phyloP scores from a whole-genome alignment of 2,113 vertebrate species.

The Neotoma lepida region DNA sequence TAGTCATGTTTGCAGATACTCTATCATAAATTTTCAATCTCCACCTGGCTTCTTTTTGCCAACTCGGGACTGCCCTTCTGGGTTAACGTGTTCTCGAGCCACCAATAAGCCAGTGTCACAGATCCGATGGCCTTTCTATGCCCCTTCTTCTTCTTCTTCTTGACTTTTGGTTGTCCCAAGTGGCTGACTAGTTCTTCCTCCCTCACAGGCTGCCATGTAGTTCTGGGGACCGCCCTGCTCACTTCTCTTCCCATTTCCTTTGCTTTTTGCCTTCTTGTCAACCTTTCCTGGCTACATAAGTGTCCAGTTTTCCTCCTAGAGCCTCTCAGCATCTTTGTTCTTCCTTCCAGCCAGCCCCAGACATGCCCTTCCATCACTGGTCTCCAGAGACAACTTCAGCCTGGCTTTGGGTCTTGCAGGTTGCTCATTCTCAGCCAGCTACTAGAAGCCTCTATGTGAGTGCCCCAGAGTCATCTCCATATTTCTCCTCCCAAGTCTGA shows the following conservation, averaged over 20 bases:
- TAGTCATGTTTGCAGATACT: slow-evolving; percentile 62
- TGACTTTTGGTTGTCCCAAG: not conserved
- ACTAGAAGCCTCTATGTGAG: not conserved
- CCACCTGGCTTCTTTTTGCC: slow-evolving; percentile 67
- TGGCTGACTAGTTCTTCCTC: not conserved
- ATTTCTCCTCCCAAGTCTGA: not conserved
- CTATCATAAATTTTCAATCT: slow-evolving; percentile 62
- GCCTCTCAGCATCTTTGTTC: not conserved
- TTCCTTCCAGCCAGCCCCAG: not conserved
- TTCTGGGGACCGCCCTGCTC: not conserved
- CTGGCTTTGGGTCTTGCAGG: not conserved
- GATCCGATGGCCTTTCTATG: not conserved
- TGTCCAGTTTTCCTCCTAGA: not conserved
- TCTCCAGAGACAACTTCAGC: not conserved
- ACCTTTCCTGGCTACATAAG: not conserved
- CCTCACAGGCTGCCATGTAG: not conserved
- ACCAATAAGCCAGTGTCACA: slow-evolving; percentile 16
- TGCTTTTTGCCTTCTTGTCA: not conserved
- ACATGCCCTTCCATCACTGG: not conserved
- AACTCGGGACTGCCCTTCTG: slow-evolving; percentile 66
- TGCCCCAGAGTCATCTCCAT: not conserved
- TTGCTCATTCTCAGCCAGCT: not conserved
- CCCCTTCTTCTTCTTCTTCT: not conserved
- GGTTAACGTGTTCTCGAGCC: slow-evolving; percentile 40
- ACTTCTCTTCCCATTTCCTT: not conserved